A percentile compares a stretch with the other conserved stretches of the same genome.
phyloP scores from a whole-genome alignment of 2,888 invertebrate genomes.

The Cremastinae sp. region DNA sequence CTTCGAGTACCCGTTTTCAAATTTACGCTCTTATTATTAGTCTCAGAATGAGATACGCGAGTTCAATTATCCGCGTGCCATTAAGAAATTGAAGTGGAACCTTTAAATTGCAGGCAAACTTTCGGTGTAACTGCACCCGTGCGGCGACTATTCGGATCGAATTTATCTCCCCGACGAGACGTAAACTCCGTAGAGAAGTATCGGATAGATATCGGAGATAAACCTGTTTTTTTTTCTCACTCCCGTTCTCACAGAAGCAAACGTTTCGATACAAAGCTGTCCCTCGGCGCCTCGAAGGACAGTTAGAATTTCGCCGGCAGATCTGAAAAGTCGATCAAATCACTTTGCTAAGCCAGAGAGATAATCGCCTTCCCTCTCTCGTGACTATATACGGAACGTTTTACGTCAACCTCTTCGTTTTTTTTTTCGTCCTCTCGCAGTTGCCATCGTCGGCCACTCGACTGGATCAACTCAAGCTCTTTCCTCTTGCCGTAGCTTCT shows the following conservation, averaged over 20 bases:
- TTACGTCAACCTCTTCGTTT: slow-evolving; percentile 37
- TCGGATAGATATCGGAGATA: background rate
- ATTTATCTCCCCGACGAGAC: background rate
- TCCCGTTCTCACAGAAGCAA: slow-evolving; percentile 2
- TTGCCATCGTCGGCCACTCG: slow-evolving; percentile 11
- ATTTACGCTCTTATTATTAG: slow-evolving; percentile 10
- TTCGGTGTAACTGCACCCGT: background rate
- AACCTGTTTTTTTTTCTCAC: background rate
- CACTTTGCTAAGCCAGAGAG: slow-evolving; percentile 57
- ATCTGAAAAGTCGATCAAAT: slow-evolving; percentile 57
- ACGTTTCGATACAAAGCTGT: slow-evolving; percentile 37
- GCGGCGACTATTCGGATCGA: background rate
- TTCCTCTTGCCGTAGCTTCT: slow-evolving; percentile 46
- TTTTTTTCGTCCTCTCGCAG: too few relatives aligned
- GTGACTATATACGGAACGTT: slow-evolving; percentile 30
- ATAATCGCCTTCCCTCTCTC: slow-evolving; percentile 57
- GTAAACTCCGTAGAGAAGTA: background rate
- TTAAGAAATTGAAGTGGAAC: background rate
- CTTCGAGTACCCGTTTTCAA: background rate
- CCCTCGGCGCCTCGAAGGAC: slow-evolving; percentile 15
- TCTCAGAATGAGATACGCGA: background rate
- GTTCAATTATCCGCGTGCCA: slow-evolving; percentile 14
- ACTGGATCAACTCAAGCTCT: slow-evolving; percentile 37
- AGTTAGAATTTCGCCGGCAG: slow-evolving; percentile 24
- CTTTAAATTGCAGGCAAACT: background rate